Base-by-base conservation (phyloP, 2,797 vertebrate genomes). In the Darevskia nairensis region DNA sequence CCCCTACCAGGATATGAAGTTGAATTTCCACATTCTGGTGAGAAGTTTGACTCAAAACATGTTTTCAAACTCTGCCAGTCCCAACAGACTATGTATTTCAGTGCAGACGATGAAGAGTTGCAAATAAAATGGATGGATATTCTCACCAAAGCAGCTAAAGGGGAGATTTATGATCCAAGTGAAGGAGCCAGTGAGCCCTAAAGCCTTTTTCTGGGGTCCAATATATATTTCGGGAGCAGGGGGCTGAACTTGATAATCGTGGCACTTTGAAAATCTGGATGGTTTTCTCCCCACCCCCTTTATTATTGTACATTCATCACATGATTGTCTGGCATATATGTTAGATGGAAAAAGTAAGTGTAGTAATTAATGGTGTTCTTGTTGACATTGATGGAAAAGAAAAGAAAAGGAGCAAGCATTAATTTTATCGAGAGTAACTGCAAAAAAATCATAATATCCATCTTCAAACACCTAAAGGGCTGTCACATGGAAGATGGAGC, bases 41-140 rank as follows among this genome's bases (percentile, higher is more conserved):
- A 98, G 80, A 97, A 96, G 89, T 95, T 95, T 1, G 98, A 98
- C 55, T 89, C 92, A 41, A 97, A 97, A 82, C 95, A 98, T 0
- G 87, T 95, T 4, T 97, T 98, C 93, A 97, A 96, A 93, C 97
- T 98, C 83, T 97, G 95, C 90, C 96, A 97, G 94, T 95, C 96
- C 89, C 98, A 98, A 93, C 97, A 98, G 92, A 96, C 95, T 84
- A 94, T 98, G 29, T 97, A 98, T 94, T 95, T 99, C 95, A 97
- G 97, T 72, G 96, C 97, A 4, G 96, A 97, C 32, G 98, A 98
- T 21, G 95, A 96, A 50, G 97, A 98, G 82, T 93, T 97, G 80
- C 97, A 97, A 92, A 92, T 94, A 91, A 98, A 96, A 94, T 99
- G 98, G 98, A 93, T 97, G 95, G 97, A 97, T 80, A 84, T 97